Conservation (phyloP, 2,113 vertebrate genomes). For the Amphilophus citrinellus region DNA sequence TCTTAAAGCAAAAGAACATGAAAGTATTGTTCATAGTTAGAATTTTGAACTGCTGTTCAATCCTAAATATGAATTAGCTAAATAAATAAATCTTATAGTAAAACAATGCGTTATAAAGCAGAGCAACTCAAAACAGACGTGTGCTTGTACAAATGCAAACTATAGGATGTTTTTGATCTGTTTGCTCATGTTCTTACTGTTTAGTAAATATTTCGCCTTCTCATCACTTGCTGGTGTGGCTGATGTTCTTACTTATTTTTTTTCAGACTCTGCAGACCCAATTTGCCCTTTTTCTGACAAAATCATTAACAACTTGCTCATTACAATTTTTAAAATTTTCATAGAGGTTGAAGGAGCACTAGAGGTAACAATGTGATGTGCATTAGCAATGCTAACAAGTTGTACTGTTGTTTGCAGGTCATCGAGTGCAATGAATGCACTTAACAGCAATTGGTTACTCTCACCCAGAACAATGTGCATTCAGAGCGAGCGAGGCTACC, state of each 20-base stretch:
- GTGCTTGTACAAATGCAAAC: neutral
- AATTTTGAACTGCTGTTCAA: neutral
- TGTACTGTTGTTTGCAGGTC: neutral
- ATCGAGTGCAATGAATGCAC: neutral
- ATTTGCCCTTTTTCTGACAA: neutral
- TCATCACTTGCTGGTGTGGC: accelerated
- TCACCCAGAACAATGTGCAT: neutral
- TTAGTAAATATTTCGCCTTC: neutral
- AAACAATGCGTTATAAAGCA: neutral
- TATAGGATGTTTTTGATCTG: neutral
- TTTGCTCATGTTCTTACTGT: neutral
- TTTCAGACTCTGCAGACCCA: neutral
- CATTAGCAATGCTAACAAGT: neutral
- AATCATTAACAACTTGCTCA: neutral
- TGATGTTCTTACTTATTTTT: neutral
- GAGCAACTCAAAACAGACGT: neutral
- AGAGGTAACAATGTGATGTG: neutral
- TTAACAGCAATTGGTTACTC: neutral
- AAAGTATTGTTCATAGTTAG: neutral
- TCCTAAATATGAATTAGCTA: too few species aligned
- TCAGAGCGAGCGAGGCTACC: neutral
- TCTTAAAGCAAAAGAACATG: neutral
- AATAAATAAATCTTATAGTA: neutral
- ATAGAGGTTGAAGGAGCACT: neutral
- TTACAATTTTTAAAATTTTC: neutral